phyloP scores from a whole-genome alignment of 1,140 invertebrate species.

The Neotoxoptera formosana region DNA sequence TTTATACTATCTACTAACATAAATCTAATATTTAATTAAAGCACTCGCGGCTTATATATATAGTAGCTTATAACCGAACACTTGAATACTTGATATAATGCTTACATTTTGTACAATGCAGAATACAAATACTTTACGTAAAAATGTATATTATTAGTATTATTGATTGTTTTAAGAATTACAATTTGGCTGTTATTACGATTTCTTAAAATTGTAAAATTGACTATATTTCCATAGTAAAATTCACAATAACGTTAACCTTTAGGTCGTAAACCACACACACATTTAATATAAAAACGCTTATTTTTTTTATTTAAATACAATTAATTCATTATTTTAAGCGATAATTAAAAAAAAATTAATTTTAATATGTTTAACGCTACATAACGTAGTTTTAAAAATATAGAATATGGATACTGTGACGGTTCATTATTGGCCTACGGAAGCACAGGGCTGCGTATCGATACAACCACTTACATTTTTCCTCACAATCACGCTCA shows the following conservation, averaged over 20 bases:
- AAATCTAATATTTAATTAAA: too few relatives aligned
- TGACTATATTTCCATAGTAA: background rate
- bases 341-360: background rate
- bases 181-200: too few relatives aligned
- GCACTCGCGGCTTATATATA: too few relatives aligned
- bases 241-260: too few relatives aligned
- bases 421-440: conserved; percentile 53
- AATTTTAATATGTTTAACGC: background rate
- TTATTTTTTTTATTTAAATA: too few relatives aligned
- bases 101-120: too few relatives aligned
- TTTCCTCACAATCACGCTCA: conserved; percentile 64
- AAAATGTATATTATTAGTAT: background rate
- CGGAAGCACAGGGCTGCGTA: background rate
- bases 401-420: conserved; percentile 45
- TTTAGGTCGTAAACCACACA: background rate
- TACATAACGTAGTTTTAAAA: background rate
- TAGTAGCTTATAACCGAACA: too few relatives aligned
- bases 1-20: background rate
- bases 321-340: too few relatives aligned
- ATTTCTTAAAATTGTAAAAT: background rate
- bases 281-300: background rate
- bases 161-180: background rate
- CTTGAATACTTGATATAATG: background rate
- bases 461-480: conserved; percentile 58
- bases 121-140: background rate